Percentiles rank a stretch among this genome's conserved stretches.
These are phyloP conservation scores for Phortica okadai DNA, from an alignment of 2,888 invertebrate genomes.

Conservation along the genomic window DNA sequence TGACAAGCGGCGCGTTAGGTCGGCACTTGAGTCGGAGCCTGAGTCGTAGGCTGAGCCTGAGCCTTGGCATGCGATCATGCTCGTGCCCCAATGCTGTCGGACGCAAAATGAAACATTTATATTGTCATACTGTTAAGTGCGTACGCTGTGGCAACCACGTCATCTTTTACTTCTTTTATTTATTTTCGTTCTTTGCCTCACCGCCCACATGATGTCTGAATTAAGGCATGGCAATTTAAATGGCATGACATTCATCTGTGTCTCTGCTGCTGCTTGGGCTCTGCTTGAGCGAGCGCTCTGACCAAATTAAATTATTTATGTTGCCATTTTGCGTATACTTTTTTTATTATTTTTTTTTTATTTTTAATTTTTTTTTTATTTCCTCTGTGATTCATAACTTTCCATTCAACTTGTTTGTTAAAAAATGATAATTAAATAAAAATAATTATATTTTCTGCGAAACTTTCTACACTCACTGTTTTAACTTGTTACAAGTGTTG, in stretches of 20 bases:
- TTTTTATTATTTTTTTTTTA: neutral
- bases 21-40: neutral
- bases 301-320: slow-evolving; percentile 4
- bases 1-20: neutral
- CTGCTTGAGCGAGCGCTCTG: neutral
- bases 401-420: neutral
- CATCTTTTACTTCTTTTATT: neutral
- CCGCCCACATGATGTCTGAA: slow-evolving; percentile 7
- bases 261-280: too few relatives aligned
- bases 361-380: neutral
- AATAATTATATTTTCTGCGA: slow-evolving; percentile 5
- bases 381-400: neutral
- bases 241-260: slow-evolving; percentile 4
- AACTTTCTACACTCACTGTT: neutral
- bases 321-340: neutral
- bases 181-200: neutral
- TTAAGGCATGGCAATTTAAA: slow-evolving; percentile 26
- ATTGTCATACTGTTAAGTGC: neutral
- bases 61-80: too few relatives aligned
- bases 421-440: slow-evolving; percentile 9
- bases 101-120: slow-evolving; percentile 1
- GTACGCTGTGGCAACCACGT: neutral
- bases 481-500: slow-evolving; percentile 8
- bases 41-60: too few relatives aligned
- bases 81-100: too few relatives aligned